Evolutionary conservation across 2,888 invertebrate genomes (phyloP).

Genomic region (Nomada flava): DNA sequence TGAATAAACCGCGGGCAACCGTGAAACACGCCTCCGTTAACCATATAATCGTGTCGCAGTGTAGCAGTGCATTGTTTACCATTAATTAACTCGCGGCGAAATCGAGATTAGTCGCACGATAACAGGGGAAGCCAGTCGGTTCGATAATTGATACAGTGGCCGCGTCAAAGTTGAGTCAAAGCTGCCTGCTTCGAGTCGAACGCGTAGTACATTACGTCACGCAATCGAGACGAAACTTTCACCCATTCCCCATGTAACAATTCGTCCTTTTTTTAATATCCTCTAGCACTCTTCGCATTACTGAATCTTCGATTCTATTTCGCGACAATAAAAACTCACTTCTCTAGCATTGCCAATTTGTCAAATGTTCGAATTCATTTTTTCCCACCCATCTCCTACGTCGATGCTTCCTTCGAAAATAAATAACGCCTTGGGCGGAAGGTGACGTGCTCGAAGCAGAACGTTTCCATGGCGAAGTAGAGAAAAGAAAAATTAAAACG

Average conservation of each 20-base stretch:
- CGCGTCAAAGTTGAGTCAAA: conserved; percentile 42
- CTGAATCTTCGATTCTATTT: too few relatives aligned
- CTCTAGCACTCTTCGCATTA: too few relatives aligned
- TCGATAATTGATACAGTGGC: conserved; percentile 51
- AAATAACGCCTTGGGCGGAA: not conserved
- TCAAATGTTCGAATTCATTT: too few relatives aligned
- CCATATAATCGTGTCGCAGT: conserved; percentile 27
- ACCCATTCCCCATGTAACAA: too few relatives aligned
- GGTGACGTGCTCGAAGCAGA: not conserved
- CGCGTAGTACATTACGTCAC: not conserved
- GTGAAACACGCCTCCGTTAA: conserved; percentile 16
- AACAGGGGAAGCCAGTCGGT: conserved; percentile 32
- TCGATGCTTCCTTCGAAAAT: too few relatives aligned
- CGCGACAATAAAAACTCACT: too few relatives aligned
- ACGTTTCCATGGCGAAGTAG: not conserved
- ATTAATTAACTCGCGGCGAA: conserved; percentile 51
- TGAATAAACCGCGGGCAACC: not conserved
- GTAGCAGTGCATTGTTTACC: conserved; percentile 37
- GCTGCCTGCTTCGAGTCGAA: conserved; percentile 16
- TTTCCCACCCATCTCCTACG: too few relatives aligned
- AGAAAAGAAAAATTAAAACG: not conserved
- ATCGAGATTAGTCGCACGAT: conserved; percentile 39
- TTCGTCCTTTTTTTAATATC: too few relatives aligned
- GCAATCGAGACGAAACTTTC: too few relatives aligned
- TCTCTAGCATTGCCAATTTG: too few relatives aligned